phyloP scores from a whole-genome alignment of 2,888 invertebrate genomes.

The Apotomis capreana region DNA sequence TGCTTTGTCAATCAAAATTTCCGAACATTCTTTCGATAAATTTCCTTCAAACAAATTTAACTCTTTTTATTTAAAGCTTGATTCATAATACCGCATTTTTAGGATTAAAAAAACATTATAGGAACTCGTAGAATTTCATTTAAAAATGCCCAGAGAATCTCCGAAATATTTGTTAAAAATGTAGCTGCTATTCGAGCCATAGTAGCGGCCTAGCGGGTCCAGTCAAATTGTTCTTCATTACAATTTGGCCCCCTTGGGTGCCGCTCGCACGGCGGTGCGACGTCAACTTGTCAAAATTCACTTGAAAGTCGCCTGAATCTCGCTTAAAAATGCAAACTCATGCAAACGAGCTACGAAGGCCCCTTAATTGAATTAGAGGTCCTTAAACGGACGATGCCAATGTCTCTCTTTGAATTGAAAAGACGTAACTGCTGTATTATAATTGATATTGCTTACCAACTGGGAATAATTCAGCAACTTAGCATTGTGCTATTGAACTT shows the following conservation, averaged over 20 bases:
- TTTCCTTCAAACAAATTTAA: background rate
- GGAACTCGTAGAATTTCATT: background rate
- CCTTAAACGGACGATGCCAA: slow-evolving; percentile 72
- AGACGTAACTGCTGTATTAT: slow-evolving; percentile 63
- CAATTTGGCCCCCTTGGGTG: slow-evolving; percentile 53
- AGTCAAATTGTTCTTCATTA: slow-evolving; percentile 41
- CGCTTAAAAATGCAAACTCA: slow-evolving; percentile 81
- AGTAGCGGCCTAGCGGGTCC: slow-evolving; percentile 30
- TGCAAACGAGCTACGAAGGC: slow-evolving; percentile 78
- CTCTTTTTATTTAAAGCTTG: background rate
- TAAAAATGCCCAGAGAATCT: background rate
- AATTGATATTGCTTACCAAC: background rate
- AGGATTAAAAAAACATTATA: too few relatives aligned
- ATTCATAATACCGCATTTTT: background rate
- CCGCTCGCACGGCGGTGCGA: slow-evolving; percentile 53
- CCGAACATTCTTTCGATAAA: background rate
- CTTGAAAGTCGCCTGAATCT: slow-evolving; percentile 65
- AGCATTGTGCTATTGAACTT: too few relatives aligned
- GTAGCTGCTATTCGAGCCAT: slow-evolving; percentile 18
- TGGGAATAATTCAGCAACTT: too few relatives aligned
- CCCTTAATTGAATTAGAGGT: slow-evolving; percentile 76
- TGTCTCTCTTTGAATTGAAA: slow-evolving; percentile 69
- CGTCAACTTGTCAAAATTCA: slow-evolving; percentile 72
- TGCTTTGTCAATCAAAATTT: background rate
- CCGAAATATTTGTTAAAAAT: slow-evolving; percentile 26